Evolutionary conservation across 1,140 invertebrate genomes (phyloP).

Genomic region (Trinorchestia longiramus): DNA sequence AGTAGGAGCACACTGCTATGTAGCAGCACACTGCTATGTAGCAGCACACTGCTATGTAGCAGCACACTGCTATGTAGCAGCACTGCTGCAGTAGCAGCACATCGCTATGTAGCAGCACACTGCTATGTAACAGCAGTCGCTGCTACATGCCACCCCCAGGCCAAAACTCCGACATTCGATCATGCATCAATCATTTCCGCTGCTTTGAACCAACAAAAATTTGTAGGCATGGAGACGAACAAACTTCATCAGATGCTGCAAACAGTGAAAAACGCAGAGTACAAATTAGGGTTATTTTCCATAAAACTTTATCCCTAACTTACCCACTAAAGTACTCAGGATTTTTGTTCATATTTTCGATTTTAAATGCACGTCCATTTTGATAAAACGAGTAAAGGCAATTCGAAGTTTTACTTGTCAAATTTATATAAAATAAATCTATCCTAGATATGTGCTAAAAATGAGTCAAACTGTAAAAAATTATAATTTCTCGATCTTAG

Average conservation of each 20-base stretch:
- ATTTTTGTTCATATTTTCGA: not conserved
- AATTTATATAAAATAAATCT: too few species aligned
- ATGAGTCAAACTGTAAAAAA: too few species aligned
- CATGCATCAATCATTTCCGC: not conserved
- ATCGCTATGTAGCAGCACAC: too few species aligned
- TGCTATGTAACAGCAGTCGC: not conserved
- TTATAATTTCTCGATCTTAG: too few species aligned
- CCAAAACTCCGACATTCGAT: not conserved
- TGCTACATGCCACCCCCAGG: not conserved
- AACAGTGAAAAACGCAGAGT: not conserved
- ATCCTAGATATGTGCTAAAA: too few species aligned
- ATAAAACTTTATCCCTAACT: not conserved
- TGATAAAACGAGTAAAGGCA: too few species aligned
- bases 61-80: too few species aligned
- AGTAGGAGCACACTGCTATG: not conserved
- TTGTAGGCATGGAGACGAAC: not conserved
- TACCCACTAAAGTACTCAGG: not conserved
- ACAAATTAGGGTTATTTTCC: not conserved
- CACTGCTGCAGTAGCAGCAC: too few species aligned
- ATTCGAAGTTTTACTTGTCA: too few species aligned
- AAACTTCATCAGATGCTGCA: not conserved
- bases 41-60: too few species aligned
- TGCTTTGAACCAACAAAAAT: not conserved
- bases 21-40: not conserved
- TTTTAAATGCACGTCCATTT: not conserved